These are phyloP conservation scores for Heterodera filipjevi DNA, from an alignment of 2,888 invertebrate species.

Conservation along the genomic window DNA sequence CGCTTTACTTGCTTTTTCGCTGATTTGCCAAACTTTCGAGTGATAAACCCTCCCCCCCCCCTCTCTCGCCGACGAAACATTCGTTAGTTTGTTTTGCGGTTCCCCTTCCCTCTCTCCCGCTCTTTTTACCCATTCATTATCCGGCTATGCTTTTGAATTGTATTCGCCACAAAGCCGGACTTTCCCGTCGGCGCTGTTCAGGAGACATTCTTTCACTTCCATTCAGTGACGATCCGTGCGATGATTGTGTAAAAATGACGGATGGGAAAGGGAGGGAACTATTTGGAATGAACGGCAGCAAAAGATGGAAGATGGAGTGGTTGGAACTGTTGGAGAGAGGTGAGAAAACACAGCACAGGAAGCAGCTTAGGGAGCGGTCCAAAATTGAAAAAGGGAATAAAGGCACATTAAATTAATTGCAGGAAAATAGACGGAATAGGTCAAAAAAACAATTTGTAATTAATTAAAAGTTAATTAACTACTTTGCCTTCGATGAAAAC, in stretches of 20 bases:
- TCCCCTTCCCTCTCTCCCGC: neutral
- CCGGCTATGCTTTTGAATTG: slow-evolving; percentile 21
- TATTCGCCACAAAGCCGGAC: slow-evolving; percentile 21
- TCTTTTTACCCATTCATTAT: neutral
- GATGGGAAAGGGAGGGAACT: neutral
- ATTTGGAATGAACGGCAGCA: too few species aligned
- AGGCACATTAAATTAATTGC: neutral
- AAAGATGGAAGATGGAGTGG: neutral
- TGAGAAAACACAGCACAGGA: neutral
- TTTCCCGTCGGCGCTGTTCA: slow-evolving; percentile 5
- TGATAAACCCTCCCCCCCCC: neutral
- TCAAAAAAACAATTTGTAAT: too few species aligned
- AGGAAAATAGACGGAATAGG: too few species aligned
- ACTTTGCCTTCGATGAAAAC: too few species aligned
- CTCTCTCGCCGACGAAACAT: neutral
- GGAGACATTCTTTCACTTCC: slow-evolving; percentile 25
- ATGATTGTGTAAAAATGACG: slow-evolving; percentile 18
- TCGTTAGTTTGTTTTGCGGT: neutral
- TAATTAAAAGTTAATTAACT: too few species aligned
- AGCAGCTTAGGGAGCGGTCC: too few species aligned
- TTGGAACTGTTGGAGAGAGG: slow-evolving; percentile 13
- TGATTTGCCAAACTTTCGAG: neutral
- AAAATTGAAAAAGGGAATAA: neutral
- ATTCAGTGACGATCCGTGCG: slow-evolving; percentile 24
- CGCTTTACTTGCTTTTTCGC: neutral